Conservation (phyloP, 1,140 invertebrate species). For the Maconellicoccus hirsutus region DNA sequence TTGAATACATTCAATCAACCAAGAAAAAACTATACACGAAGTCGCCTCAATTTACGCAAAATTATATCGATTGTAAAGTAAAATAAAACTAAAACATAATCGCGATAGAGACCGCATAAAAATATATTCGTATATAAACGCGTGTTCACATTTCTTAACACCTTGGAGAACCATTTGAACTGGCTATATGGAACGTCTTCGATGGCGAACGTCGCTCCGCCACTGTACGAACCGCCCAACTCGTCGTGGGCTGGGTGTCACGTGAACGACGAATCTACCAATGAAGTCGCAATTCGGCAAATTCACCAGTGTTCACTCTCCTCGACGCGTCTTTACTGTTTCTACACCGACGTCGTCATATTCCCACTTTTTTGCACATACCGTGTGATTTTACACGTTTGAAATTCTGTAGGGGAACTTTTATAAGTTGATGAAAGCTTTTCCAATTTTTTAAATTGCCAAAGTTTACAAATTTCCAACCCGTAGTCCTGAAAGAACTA, state of each 20-base stretch:
- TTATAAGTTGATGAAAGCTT: not conserved
- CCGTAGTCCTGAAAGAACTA: too few relatives aligned
- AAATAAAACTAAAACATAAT: not conserved
- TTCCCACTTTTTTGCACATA: not conserved
- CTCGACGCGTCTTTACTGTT: not conserved
- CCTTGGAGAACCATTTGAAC: too few relatives aligned
- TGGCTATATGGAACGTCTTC: too few relatives aligned
- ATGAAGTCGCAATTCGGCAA: not conserved
- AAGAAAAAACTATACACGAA: not conserved
- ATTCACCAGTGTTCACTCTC: not conserved
- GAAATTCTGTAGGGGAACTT: constrained; percentile 3
- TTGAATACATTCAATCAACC: not conserved
- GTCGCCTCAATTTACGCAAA: too few relatives aligned
- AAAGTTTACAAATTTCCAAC: too few relatives aligned
- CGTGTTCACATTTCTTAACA: too few relatives aligned
- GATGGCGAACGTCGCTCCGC: not conserved
- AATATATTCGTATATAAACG: too few relatives aligned
- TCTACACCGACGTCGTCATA: not conserved
- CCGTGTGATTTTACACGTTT: constrained; percentile 4
- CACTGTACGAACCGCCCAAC: not conserved
- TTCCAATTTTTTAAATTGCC: not conserved
- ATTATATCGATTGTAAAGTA: not conserved
- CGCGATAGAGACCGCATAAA: too few relatives aligned
- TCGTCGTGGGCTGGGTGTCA: not conserved
- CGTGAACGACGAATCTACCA: not conserved